A percentile compares a stretch with the other conserved stretches of the same genome.
Conservation (phyloP, 2,113 vertebrate genomes). For the Perognathus longimembris region DNA sequence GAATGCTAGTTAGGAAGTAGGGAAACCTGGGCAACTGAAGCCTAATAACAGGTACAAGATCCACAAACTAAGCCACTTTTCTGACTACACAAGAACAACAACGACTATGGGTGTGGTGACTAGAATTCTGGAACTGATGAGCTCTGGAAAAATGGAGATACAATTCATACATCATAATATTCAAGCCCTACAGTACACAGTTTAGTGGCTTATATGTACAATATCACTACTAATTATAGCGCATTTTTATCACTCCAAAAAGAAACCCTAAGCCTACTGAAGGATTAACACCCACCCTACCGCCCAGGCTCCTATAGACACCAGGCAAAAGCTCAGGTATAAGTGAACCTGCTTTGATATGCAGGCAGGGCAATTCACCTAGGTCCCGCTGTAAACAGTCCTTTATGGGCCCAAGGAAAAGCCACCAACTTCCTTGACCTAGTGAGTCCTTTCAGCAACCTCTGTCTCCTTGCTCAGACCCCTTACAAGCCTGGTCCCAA, state of each 20-base stretch:
- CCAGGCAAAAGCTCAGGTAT: no score
- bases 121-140: background rate
- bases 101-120: background rate
- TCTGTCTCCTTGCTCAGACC: no score
- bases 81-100: background rate
- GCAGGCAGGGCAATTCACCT: no score
- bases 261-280: background rate
- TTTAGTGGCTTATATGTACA: background rate
- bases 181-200: background rate
- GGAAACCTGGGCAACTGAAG: background rate
- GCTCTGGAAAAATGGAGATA: background rate
- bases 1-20: background rate
- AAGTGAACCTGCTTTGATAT: no score
- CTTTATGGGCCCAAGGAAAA: no score
- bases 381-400: no score
- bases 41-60: background rate
- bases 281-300: no score
- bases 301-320: no score
- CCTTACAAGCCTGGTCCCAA: no score
- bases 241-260: background rate
- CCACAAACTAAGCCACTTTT: background rate
- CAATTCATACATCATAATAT: background rate
- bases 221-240: background rate
- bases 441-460: no score
- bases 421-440: no score